Percentiles rank a stretch among this genome's conserved stretches.
Conservation (phyloP, 64 coral and sea anemone genomes). For the Trachythela sp. region DNA sequence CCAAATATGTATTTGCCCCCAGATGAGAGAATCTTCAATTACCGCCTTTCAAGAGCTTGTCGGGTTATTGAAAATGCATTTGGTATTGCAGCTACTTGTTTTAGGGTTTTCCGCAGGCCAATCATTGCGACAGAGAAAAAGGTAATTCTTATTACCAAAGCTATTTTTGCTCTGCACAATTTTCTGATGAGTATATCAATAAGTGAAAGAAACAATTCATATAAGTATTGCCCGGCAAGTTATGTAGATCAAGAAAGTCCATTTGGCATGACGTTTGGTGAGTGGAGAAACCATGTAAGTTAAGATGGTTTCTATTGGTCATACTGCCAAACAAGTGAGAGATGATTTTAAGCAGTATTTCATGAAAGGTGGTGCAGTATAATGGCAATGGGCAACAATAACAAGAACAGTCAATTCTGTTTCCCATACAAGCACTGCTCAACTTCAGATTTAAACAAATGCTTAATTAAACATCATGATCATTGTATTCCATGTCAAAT, state of each 20-base stretch:
- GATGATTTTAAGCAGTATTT: conserved; percentile 14
- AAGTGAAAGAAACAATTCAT: neutral
- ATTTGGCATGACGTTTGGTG: neutral
- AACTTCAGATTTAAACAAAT: neutral
- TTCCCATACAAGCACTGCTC: neutral
- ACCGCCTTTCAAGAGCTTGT: neutral
- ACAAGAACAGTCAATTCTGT: neutral
- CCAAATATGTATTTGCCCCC: neutral
- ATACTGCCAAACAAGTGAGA: neutral
- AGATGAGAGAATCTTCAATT: neutral
- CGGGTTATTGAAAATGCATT: neutral
- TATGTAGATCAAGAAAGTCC: neutral
- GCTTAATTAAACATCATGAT: too few species aligned
- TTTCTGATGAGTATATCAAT: neutral
- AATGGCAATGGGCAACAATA: neutral
- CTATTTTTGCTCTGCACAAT: neutral
- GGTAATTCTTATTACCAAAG: neutral
- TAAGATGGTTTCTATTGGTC: neutral
- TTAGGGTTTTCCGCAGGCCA: neutral
- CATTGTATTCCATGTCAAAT: too few species aligned
- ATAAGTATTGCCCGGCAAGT: neutral
- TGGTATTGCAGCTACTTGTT: neutral
- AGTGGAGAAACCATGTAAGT: conserved; percentile 1
- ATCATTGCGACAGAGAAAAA: neutral
- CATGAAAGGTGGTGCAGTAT: neutral